phyloP scores from a whole-genome alignment of 2,888 invertebrate genomes.

The Cheilosia grossa region DNA sequence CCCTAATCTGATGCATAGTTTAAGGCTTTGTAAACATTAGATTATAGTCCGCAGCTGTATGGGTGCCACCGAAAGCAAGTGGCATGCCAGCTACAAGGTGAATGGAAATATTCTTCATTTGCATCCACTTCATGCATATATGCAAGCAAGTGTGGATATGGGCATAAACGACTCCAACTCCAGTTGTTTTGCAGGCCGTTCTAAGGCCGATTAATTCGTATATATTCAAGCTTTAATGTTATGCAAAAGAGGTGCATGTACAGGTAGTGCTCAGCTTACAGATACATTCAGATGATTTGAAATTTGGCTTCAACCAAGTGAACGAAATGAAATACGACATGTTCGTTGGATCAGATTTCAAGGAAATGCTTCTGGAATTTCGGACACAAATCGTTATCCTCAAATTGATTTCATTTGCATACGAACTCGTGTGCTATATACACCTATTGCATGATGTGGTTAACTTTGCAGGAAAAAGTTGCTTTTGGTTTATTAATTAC shows the following conservation, averaged over 20 bases:
- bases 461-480: slow-evolving; percentile 8
- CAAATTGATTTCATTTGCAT: slow-evolving; percentile 68
- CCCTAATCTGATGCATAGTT: slow-evolving; percentile 72
- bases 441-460: slow-evolving; percentile 9
- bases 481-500: slow-evolving; percentile 35
- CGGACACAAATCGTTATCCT: slow-evolving; percentile 66
- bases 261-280: slow-evolving; percentile 25
- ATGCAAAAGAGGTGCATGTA: slow-evolving; percentile 67
- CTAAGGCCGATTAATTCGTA: slow-evolving; percentile 62
- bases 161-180: slow-evolving; percentile 5
- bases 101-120: slow-evolving; percentile 57
- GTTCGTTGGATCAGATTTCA: slow-evolving; percentile 66
- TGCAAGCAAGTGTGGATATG: slow-evolving; percentile 14
- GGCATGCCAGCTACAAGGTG: slow-evolving; percentile 4
- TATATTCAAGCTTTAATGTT: slow-evolving; percentile 56
- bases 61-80: slow-evolving; percentile 7
- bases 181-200: slow-evolving; percentile 44
- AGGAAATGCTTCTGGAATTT: slow-evolving; percentile 61
- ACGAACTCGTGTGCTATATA: slow-evolving; percentile 9
- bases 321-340: slow-evolving; percentile 65
- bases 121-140: slow-evolving; percentile 44
- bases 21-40: slow-evolving; percentile 67
- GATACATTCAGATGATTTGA: slow-evolving; percentile 63
- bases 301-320: slow-evolving; percentile 42
- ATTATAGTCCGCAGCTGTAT: slow-evolving; percentile 51